These are phyloP conservation scores for Falco columbarius DNA, from an alignment of 2,797 vertebrate species.

Conservation along the genomic window DNA sequence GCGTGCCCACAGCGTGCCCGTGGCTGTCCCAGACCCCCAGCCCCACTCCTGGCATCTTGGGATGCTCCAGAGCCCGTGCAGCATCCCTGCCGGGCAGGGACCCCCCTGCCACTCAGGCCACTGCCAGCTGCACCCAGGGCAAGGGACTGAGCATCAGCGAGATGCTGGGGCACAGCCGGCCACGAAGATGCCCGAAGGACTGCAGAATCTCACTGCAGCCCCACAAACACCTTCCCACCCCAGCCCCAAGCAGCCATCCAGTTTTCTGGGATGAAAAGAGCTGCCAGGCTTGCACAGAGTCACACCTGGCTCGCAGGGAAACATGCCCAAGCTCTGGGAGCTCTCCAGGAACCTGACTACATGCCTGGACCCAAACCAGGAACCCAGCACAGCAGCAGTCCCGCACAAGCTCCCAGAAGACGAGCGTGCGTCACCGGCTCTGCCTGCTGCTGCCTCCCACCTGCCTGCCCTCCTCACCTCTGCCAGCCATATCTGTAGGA, in stretches of 20 bases:
- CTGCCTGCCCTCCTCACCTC: neutral
- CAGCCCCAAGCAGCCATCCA: neutral
- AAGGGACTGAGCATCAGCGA: neutral
- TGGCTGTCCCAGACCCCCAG: neutral
- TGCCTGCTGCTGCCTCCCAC: neutral
- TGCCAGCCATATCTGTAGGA: neutral
- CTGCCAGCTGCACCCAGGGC: neutral
- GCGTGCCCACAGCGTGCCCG: fast-evolving
- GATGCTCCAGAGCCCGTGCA: neutral
- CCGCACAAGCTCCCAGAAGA: neutral
- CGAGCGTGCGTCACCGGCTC: neutral
- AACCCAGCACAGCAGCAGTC: neutral
- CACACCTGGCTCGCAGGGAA: neutral
- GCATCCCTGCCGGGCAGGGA: neutral
- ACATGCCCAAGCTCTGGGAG: neutral
- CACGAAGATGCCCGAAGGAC: neutral
- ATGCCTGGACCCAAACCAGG: neutral
- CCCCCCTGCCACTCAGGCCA: too few species aligned
- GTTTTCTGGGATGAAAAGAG: neutral
- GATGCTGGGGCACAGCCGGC: neutral
- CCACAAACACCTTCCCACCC: fast-evolving
- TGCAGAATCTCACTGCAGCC: neutral
- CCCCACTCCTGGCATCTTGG: neutral
- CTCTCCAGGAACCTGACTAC: neutral
- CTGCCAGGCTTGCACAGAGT: neutral